Evolutionary conservation across 2,888 invertebrate genomes (phyloP).

Genomic region (Orthosia gothica): DNA sequence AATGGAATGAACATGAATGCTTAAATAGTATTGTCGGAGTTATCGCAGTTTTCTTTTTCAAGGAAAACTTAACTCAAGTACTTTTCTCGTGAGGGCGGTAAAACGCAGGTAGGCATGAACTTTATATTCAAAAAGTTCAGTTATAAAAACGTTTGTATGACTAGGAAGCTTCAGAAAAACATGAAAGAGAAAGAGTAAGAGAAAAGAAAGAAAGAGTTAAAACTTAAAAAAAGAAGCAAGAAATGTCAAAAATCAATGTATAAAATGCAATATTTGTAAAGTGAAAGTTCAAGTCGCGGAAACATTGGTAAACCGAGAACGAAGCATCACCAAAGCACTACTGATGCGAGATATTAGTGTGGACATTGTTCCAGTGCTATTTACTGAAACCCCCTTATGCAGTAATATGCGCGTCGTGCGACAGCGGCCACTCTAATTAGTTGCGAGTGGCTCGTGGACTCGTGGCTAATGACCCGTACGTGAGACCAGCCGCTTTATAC

Average conservation of each 20-base stretch:
- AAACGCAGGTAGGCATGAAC: too few relatives aligned
- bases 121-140: neutral
- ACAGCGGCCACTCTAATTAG: conserved; percentile 39
- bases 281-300: neutral
- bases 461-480: conserved; percentile 52
- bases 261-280: neutral
- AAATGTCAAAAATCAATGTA: too few relatives aligned
- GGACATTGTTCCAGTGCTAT: neutral
- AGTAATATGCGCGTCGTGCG: conserved; percentile 3
- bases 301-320: neutral
- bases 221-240: too few relatives aligned
- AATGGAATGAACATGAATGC: neutral
- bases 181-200: too few relatives aligned
- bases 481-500: conserved; percentile 27
- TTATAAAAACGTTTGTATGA: neutral
- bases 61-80: too few relatives aligned
- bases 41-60: neutral
- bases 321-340: neutral
- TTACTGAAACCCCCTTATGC: conserved; percentile 5
- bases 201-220: too few relatives aligned
- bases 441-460: conserved; percentile 28
- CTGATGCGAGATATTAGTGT: neutral
- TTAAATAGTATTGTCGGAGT: neutral
- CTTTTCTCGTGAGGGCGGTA: neutral
- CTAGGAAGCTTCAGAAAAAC: neutral